Conservation (phyloP, 1,140 invertebrate genomes). For the Atta colombica region DNA sequence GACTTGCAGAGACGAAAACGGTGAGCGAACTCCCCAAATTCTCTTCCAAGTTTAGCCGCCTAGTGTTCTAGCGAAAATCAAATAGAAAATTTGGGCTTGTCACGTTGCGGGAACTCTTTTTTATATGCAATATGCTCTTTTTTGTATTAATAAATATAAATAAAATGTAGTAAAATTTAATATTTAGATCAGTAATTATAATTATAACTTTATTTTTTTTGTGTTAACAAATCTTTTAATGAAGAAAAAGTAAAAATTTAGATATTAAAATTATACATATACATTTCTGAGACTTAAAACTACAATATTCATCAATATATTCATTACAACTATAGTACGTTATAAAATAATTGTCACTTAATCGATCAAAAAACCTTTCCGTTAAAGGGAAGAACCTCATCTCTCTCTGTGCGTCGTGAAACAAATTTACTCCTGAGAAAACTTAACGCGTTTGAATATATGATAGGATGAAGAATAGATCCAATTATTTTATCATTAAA, state of each 20-base stretch:
- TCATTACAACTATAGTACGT: constrained; percentile 5
- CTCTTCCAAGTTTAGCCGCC: constrained; percentile 42
- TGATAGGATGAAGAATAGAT: constrained; percentile 26
- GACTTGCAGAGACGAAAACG: constrained; percentile 29
- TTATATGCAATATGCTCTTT: constrained; percentile 48
- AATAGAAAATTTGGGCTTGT: constrained; percentile 75
- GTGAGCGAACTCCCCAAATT: constrained; percentile 73
- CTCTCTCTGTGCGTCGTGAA: constrained; percentile 50
- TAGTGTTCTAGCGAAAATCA: constrained; percentile 52
- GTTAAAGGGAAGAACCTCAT: not conserved
- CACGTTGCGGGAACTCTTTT: constrained; percentile 49
- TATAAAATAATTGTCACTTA: constrained; percentile 38
- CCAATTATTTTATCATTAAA: constrained; percentile 55
- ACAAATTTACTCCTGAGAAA: constrained; percentile 53
- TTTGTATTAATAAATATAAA: not conserved
- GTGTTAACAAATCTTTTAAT: not conserved
- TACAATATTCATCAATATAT: constrained; percentile 60
- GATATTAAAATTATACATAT: not conserved
- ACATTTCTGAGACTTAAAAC: not conserved
- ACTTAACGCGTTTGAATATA: constrained; percentile 16
- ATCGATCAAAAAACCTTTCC: not conserved
- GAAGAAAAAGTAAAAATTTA: not conserved
- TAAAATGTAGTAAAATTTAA: not conserved
- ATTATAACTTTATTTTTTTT: not conserved
- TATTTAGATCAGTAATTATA: not conserved